These are phyloP conservation scores for Salvator merianae DNA, from an alignment of 2,113 vertebrate species.

Conservation along the genomic window DNA sequence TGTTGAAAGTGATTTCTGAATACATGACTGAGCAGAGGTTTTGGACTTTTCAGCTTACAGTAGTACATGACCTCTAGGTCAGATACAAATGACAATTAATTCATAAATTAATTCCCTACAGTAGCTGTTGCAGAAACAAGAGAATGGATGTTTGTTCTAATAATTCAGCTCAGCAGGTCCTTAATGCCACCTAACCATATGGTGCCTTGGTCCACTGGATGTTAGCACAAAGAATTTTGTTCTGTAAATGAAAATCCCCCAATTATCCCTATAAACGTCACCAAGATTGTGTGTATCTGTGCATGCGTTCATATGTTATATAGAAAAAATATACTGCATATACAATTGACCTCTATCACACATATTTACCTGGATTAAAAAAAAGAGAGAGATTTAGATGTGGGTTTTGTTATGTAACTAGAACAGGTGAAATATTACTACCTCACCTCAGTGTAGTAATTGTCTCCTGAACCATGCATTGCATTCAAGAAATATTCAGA, in stretches of 20 bases:
- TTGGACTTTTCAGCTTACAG: not conserved
- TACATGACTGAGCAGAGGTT: not conserved
- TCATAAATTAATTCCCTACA: not conserved
- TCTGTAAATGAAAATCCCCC: not conserved
- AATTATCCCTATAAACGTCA: not conserved
- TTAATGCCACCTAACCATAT: not conserved
- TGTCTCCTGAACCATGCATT: not conserved
- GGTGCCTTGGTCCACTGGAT: too few species aligned
- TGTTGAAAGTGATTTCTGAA: too few species aligned
- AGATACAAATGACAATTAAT: not conserved
- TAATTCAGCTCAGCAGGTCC: not conserved
- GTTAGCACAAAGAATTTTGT: not conserved
- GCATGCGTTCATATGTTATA: not conserved
- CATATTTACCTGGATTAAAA: not conserved
- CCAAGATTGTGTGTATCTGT: not conserved
- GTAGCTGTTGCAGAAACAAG: not conserved
- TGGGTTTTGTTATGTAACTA: not conserved
- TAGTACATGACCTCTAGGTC: not conserved
- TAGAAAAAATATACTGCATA: not conserved
- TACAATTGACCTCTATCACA: not conserved
- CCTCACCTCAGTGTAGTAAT: constrained; percentile 1
- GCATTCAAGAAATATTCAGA: constrained; percentile 2
- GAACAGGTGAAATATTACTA: not conserved
- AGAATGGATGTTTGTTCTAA: not conserved
- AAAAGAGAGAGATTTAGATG: too few species aligned